phyloP scores from a whole-genome alignment of 2,113 vertebrate species.

The Pseudopipra pipra region DNA sequence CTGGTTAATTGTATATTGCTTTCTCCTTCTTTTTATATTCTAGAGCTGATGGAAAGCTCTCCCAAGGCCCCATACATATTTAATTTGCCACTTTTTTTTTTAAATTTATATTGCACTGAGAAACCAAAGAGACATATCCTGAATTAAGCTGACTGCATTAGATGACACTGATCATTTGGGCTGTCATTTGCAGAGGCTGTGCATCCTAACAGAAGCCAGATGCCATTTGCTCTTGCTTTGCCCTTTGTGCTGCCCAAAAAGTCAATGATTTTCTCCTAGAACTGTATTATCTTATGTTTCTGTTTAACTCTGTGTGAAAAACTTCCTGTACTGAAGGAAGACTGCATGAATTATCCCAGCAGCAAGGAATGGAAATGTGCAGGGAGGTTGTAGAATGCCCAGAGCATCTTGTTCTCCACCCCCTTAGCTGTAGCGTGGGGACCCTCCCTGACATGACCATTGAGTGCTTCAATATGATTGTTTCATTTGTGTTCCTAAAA shows the following conservation, averaged over 20 bases:
- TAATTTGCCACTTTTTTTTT: neutral
- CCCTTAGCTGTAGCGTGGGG: rapidly evolving
- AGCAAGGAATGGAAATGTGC: neutral
- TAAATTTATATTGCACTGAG: neutral
- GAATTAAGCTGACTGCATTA: neutral
- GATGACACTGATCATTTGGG: neutral
- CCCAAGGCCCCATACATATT: neutral
- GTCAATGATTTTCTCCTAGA: neutral
- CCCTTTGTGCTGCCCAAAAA: neutral
- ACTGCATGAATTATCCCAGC: neutral
- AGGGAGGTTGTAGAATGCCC: neutral
- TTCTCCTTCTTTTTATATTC: neutral
- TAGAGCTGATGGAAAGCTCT: neutral
- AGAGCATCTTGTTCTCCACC: neutral
- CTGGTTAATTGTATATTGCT: neutral
- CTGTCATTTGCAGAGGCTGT: neutral
- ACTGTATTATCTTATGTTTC: neutral
- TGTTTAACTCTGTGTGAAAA: neutral
- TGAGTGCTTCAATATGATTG: neutral
- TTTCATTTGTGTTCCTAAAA: neutral
- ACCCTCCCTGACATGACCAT: rapidly evolving
- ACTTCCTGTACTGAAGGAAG: neutral
- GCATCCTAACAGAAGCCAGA: neutral
- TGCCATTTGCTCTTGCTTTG: neutral
- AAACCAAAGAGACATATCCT: neutral